Evolutionary conservation across 2,888 invertebrate genomes (phyloP).

Genomic region (Caradrina clavipalpis): DNA sequence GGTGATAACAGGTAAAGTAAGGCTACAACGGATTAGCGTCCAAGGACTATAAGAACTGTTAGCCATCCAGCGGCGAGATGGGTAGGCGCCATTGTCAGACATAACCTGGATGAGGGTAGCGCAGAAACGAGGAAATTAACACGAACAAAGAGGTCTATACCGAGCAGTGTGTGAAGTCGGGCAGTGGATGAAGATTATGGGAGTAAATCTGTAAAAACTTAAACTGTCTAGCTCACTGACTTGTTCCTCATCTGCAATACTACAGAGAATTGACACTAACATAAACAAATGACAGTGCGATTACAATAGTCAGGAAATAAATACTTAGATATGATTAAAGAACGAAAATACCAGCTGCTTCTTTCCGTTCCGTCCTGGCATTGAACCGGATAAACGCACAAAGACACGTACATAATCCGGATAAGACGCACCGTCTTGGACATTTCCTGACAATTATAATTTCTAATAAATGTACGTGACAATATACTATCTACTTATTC

Average conservation of each 20-base stretch:
- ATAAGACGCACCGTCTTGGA: slow-evolving; percentile 24
- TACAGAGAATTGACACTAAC: background rate
- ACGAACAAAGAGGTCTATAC: too few relatives aligned
- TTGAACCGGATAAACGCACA: slow-evolving; percentile 34
- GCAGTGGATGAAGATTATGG: too few relatives aligned
- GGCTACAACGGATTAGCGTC: background rate
- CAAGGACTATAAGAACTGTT: background rate
- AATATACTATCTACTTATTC: slow-evolving; percentile 12
- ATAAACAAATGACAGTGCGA: background rate
- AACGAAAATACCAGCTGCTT: background rate
- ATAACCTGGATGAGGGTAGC: too few relatives aligned
- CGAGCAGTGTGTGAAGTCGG: too few relatives aligned
- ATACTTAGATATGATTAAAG: background rate
- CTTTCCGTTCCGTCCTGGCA: slow-evolving; percentile 8
- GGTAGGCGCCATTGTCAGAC: background rate
- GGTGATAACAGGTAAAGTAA: background rate
- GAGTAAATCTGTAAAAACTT: too few relatives aligned
- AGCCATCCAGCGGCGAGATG: too few relatives aligned
- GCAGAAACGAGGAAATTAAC: too few relatives aligned
- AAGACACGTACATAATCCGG: slow-evolving; percentile 38
- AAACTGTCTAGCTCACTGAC: too few relatives aligned
- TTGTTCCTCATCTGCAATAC: background rate
- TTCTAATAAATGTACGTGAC: slow-evolving; percentile 38
- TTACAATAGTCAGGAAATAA: background rate
- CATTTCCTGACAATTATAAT: slow-evolving; percentile 39